Conservation (phyloP, 2,888 invertebrate species). For the Apamea epomidion region DNA sequence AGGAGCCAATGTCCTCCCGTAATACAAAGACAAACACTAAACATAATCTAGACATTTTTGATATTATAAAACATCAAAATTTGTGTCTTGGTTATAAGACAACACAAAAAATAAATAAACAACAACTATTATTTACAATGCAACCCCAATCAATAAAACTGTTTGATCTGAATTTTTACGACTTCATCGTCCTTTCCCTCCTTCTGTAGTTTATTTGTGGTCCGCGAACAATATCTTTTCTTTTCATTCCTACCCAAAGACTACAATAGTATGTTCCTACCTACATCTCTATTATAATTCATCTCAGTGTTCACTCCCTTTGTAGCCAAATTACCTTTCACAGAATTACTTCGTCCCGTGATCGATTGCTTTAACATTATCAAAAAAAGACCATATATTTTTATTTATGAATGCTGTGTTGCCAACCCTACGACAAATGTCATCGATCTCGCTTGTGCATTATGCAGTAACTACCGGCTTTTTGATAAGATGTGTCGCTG, state of each 20-base stretch:
- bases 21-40: too few relatives aligned
- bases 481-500: constrained; percentile 46
- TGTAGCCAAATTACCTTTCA: background rate
- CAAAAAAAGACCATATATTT: background rate
- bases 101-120: too few relatives aligned
- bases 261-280: too few relatives aligned
- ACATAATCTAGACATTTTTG: too few relatives aligned
- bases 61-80: too few relatives aligned
- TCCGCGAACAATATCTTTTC: background rate
- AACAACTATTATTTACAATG: too few relatives aligned
- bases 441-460: constrained; percentile 55
- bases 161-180: background rate
- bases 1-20: too few relatives aligned
- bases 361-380: background rate
- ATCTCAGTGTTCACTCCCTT: background rate
- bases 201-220: background rate
- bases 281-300: background rate
- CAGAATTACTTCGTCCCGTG: background rate
- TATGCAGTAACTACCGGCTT: constrained; percentile 18
- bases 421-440: constrained; percentile 54
- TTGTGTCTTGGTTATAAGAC: too few relatives aligned
- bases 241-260: too few relatives aligned
- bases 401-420: background rate
- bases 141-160: background rate
- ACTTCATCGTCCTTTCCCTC: background rate